Evolutionary conservation across 2,888 invertebrate species (phyloP).

Genomic region (Salpingus planirostris): DNA sequence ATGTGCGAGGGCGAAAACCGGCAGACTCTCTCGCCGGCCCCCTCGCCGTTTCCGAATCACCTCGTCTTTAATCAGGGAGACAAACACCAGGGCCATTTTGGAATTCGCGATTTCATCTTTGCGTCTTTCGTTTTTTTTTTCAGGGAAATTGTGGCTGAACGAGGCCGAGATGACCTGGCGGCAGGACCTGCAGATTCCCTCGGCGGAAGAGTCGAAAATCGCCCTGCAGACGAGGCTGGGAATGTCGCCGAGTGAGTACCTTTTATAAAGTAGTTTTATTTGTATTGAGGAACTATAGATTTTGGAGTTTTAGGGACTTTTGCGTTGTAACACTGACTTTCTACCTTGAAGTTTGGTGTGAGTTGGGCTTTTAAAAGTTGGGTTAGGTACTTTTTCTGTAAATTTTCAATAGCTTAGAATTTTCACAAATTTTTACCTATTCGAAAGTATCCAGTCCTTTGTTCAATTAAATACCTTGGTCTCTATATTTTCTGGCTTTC

Average conservation of each 20-base stretch:
- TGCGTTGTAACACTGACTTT: too few species aligned
- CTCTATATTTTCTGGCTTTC: too few species aligned
- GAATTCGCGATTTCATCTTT: too few species aligned
- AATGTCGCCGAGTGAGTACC: constrained; percentile 41
- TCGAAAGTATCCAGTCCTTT: too few species aligned
- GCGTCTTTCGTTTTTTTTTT: constrained; percentile 25
- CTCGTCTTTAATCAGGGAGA: too few species aligned
- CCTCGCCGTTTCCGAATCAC: too few species aligned
- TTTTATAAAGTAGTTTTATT: constrained; percentile 2
- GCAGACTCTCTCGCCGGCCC: too few species aligned
- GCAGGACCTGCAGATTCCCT: constrained; percentile 38
- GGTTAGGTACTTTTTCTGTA: neutral
- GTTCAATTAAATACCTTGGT: too few species aligned
- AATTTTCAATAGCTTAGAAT: constrained; percentile 1
- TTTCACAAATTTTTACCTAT: constrained; percentile 1
- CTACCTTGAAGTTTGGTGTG: too few species aligned
- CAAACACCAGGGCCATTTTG: too few species aligned
- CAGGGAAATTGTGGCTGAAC: constrained; percentile 45
- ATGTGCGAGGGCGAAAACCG: too few species aligned
- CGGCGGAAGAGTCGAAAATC: constrained; percentile 41
- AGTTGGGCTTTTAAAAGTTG: too few species aligned
- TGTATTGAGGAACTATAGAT: neutral
- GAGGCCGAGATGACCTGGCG: constrained; percentile 42
- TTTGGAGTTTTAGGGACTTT: neutral
- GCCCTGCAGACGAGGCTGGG: constrained; percentile 42